These are phyloP conservation scores for Argyresthia goedartella DNA, from an alignment of 2,888 invertebrate species.

Conservation along the genomic window DNA sequence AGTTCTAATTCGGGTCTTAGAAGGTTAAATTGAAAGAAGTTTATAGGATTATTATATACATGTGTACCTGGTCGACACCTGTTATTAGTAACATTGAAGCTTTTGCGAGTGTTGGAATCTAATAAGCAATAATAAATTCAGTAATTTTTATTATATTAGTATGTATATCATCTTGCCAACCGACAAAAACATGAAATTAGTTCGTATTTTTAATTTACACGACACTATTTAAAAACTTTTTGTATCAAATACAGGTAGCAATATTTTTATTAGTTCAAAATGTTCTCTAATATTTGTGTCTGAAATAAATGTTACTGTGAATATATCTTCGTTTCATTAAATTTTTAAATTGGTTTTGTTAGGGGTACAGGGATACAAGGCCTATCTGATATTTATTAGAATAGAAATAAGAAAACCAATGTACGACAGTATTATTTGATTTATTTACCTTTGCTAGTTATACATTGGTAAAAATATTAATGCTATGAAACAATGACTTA, in stretches of 20 bases:
- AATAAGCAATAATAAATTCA: constrained; percentile 7
- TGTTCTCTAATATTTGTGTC: constrained; percentile 22
- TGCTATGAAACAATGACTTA: constrained; percentile 67
- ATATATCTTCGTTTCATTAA: constrained; percentile 10
- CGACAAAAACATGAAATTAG: no score
- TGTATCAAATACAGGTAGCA: not conserved
- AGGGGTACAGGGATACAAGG: no score
- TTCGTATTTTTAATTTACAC: not conserved
- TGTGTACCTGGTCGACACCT: constrained; percentile 33
- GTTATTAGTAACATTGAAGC: constrained; percentile 29
- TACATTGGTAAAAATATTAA: constrained; percentile 69
- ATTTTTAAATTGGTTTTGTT: constrained; percentile 8
- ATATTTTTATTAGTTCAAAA: constrained; percentile 20
- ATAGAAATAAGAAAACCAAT: constrained; percentile 6
- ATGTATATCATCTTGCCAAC: not conserved
- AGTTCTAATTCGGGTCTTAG: no score
- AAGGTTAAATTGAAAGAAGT: no score
- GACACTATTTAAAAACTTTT: not conserved
- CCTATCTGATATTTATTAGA: no score
- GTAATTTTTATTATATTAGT: no score
- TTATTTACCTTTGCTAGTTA: constrained; percentile 69
- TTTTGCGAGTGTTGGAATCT: constrained; percentile 23
- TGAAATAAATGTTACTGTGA: constrained; percentile 24
- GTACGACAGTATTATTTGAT: constrained; percentile 61
- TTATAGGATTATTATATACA: constrained; percentile 23